phyloP scores from a whole-genome alignment of 1,140 invertebrate genomes.

The Teleopsis dalmanni region DNA sequence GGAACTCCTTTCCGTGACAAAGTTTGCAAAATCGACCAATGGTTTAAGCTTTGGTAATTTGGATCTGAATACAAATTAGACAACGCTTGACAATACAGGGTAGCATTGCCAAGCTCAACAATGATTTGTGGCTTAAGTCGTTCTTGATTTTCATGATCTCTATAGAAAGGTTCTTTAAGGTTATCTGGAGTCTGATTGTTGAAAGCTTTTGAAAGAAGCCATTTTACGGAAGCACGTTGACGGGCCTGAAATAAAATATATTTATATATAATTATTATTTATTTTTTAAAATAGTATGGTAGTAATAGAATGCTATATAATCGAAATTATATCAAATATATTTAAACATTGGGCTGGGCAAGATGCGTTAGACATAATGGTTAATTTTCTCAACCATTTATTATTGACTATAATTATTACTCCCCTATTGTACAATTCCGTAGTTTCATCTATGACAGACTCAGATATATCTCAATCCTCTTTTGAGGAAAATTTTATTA shows the following conservation, averaged over 20 bases:
- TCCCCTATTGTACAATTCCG: too few relatives aligned
- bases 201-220: constrained; percentile 94
- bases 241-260: constrained; percentile 66
- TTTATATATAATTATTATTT: neutral
- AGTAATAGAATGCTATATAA: too few relatives aligned
- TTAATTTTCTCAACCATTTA: too few relatives aligned
- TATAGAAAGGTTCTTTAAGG: constrained; percentile 87
- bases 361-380: too few relatives aligned
- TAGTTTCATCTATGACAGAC: too few relatives aligned
- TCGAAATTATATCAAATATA: too few relatives aligned
- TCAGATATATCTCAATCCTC: too few relatives aligned
- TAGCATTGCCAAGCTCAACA: constrained; percentile 85
- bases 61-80: constrained; percentile 96
- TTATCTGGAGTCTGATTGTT: constrained; percentile 92
- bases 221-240: constrained; percentile 92
- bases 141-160: constrained; percentile 90
- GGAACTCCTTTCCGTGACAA: constrained; percentile 86
- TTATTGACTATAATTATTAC: too few relatives aligned
- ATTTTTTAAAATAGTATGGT: neutral
- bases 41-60: constrained; percentile 90
- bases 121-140: constrained; percentile 90
- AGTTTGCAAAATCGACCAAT: constrained; percentile 88
- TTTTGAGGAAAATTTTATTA: too few relatives aligned
- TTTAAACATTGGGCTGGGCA: too few relatives aligned
- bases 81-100: constrained; percentile 91